Evolutionary conservation across 1,140 invertebrate genomes (phyloP).

Genomic region (Megathymus violae): DNA sequence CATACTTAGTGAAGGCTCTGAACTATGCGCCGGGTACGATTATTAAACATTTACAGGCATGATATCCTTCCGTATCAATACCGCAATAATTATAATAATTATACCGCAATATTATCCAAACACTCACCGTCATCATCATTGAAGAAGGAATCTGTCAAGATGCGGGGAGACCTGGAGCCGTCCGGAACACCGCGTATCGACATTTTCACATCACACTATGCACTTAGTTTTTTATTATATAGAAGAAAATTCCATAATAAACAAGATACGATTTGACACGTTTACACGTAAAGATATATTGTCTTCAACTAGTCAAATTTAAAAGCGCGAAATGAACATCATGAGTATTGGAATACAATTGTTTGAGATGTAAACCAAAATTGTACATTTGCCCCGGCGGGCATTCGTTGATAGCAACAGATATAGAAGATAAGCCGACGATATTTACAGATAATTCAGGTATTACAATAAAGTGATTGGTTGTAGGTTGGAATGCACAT

Average conservation of each 20-base stretch:
- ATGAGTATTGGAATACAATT: not conserved
- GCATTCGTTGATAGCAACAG: conserved; percentile 3
- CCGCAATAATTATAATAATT: too few species aligned
- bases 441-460: conserved; percentile 17
- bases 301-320: too few species aligned
- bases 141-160: conserved; percentile 78
- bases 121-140: conserved; percentile 70
- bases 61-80: too few species aligned
- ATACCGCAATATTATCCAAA: too few species aligned
- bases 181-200: conserved; percentile 75
- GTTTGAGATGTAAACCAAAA: not conserved
- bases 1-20: too few species aligned
- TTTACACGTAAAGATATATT: too few species aligned
- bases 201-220: conserved; percentile 45
- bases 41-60: too few species aligned
- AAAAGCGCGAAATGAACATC: not conserved
- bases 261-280: too few species aligned
- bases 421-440: conserved; percentile 19
- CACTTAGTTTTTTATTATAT: not conserved
- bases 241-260: too few species aligned
- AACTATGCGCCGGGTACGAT: too few species aligned
- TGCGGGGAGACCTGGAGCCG: conserved; percentile 66
- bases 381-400: too few species aligned
- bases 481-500: not conserved
- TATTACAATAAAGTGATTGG: conserved; percentile 10